phyloP scores from a whole-genome alignment of 1,140 invertebrate genomes.

The Bombus ignitus region DNA sequence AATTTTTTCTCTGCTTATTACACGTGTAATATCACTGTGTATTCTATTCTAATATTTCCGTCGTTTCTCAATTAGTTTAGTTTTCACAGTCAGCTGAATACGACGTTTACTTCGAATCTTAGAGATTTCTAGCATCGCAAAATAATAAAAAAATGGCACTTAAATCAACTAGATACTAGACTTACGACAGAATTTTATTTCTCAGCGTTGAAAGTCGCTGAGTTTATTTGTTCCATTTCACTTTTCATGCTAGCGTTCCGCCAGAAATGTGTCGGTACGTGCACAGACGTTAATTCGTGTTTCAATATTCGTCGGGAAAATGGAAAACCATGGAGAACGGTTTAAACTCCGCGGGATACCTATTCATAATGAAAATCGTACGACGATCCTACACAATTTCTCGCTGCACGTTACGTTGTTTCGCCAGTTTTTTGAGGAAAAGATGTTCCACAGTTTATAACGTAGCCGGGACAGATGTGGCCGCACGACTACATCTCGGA shows the following conservation, averaged over 20 bases:
- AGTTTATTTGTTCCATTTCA: neutral
- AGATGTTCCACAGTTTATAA: neutral
- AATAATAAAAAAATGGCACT: too few species aligned
- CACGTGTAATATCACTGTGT: too few species aligned
- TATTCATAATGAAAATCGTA: constrained; percentile 33
- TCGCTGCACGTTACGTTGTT: neutral
- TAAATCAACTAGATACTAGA: too few species aligned
- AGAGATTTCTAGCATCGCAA: too few species aligned
- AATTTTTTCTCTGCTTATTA: too few species aligned
- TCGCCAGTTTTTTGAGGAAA: neutral
- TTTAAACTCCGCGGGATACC: constrained; percentile 16
- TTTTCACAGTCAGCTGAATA: too few species aligned
- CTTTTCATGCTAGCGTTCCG: neutral
- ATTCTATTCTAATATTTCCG: too few species aligned
- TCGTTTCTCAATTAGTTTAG: too few species aligned
- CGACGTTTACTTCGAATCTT: too few species aligned
- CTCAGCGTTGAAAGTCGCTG: neutral
- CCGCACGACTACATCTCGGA: neutral
- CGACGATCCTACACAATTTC: neutral
- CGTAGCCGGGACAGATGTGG: neutral
- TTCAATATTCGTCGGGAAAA: neutral
- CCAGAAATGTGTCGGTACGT: neutral
- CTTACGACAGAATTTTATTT: neutral
- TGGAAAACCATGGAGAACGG: constrained; percentile 14
- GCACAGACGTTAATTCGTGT: neutral